A percentile compares a stretch with the other conserved stretches of the same genome.
These are phyloP conservation scores for Centrocercus urophasianus DNA, from an alignment of 2,113 vertebrate genomes.

Conservation along the genomic window DNA sequence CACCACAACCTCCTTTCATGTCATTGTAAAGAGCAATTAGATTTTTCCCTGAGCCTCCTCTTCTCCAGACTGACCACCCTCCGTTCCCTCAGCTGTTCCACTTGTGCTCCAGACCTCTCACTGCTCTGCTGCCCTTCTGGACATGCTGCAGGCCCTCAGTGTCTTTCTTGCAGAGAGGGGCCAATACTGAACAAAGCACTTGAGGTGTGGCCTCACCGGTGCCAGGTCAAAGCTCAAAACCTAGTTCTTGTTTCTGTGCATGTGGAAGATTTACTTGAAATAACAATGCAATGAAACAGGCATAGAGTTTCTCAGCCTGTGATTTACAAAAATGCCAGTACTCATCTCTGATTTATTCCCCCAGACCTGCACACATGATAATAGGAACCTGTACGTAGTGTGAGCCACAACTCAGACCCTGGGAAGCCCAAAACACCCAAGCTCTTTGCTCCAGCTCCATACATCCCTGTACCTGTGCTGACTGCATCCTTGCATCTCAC, in stretches of 20 bases:
- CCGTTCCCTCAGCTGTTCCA: too few relatives aligned
- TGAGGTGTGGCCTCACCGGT: too few relatives aligned
- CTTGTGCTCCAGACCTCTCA: too few relatives aligned
- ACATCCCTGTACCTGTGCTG: not conserved
- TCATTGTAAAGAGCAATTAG: too few relatives aligned
- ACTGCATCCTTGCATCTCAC: accelerated
- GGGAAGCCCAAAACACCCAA: not conserved
- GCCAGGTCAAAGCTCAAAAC: not conserved
- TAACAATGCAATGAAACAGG: not conserved
- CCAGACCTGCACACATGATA: not conserved
- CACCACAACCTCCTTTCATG: too few relatives aligned
- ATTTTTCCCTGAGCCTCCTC: too few relatives aligned
- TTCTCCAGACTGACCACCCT: too few relatives aligned
- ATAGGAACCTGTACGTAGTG: not conserved
- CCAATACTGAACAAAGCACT: too few relatives aligned
- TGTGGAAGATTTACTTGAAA: not conserved
- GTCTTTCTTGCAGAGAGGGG: too few relatives aligned
- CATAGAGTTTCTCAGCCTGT: not conserved
- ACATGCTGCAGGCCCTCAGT: too few relatives aligned
- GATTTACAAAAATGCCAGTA: not conserved
- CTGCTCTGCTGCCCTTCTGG: too few relatives aligned
- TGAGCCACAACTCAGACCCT: not conserved
- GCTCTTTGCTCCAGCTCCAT: not conserved
- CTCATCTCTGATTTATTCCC: not conserved
- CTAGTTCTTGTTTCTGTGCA: not conserved